phyloP scores from a whole-genome alignment of 1,140 invertebrate genomes.

The Temnothorax nylanderi region DNA sequence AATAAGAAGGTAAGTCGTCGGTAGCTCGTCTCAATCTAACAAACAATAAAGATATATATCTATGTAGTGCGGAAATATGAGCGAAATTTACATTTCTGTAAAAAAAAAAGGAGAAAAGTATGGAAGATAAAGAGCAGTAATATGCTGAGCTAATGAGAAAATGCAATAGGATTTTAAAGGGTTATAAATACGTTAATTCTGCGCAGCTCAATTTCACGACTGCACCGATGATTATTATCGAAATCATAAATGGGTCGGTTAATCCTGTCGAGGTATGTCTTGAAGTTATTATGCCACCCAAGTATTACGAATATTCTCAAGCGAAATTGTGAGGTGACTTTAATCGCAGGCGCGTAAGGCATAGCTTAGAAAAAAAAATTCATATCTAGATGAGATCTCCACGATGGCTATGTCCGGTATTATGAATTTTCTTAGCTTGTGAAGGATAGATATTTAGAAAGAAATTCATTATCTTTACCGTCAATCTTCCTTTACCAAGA shows the following conservation, averaged over 20 bases:
- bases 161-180: constrained; percentile 63
- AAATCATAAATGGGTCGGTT: constrained; percentile 47
- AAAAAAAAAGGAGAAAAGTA: constrained; percentile 31
- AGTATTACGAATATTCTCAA: constrained; percentile 55
- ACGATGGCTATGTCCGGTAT: constrained; percentile 57
- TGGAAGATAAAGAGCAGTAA: constrained; percentile 62
- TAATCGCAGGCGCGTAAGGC: constrained; percentile 54
- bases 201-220: constrained; percentile 62
- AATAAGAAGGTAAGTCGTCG: background rate
- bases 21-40: constrained; percentile 24
- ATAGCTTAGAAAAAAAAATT: constrained; percentile 64
- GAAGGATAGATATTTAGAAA: constrained; percentile 62
- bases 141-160: constrained; percentile 66
- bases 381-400: constrained; percentile 64
- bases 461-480: constrained; percentile 49
- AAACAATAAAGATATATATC: background rate
- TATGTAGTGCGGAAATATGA: constrained; percentile 1
- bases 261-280: constrained; percentile 44
- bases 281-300: constrained; percentile 70
- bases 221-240: constrained; percentile 44
- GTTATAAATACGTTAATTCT: constrained; percentile 67
- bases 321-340: constrained; percentile 61
- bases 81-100: constrained; percentile 39
- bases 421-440: constrained; percentile 63
- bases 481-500: constrained; percentile 20